phyloP scores from a whole-genome alignment of 2,888 invertebrate species.

The Pristionchus exspectatus region DNA sequence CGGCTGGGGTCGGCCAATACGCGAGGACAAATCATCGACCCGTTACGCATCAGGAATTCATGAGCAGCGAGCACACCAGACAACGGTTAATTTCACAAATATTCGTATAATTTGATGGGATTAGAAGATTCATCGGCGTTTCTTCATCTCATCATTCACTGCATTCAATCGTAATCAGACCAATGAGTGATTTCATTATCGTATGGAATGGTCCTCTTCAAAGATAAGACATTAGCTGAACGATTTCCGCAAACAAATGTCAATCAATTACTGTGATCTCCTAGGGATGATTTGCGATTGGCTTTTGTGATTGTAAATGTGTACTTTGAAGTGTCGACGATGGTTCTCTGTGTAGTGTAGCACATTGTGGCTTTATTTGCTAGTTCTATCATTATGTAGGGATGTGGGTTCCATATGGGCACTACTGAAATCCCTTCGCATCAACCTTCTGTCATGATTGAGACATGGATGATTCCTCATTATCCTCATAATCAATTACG shows the following conservation, averaged over 20 bases:
- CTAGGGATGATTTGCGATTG: not conserved
- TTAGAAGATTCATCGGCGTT: not conserved
- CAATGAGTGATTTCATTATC: not conserved
- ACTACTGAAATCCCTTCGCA: too few species aligned
- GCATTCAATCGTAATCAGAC: too few species aligned
- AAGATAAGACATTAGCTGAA: not conserved
- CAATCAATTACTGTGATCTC: constrained; percentile 1
- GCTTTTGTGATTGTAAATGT: not conserved
- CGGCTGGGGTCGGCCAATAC: constrained; percentile 71
- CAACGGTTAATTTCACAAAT: constrained; percentile 58
- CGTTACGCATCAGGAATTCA: constrained; percentile 90
- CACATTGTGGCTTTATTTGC: not conserved
- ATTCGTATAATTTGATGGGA: not conserved
- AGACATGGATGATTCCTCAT: too few species aligned
- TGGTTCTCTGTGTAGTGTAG: not conserved
- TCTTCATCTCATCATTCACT: too few species aligned
- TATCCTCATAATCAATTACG: too few species aligned
- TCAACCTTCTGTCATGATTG: too few species aligned
- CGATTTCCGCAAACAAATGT: not conserved
- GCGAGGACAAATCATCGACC: constrained; percentile 86
- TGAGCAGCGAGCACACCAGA: constrained; percentile 77
- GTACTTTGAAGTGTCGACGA: not conserved
- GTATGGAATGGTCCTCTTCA: not conserved
- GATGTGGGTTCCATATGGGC: too few species aligned
- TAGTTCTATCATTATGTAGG: not conserved